Evolutionary conservation across 2,888 invertebrate species (phyloP).

Genomic region (Pyrrhosoma nymphula): DNA sequence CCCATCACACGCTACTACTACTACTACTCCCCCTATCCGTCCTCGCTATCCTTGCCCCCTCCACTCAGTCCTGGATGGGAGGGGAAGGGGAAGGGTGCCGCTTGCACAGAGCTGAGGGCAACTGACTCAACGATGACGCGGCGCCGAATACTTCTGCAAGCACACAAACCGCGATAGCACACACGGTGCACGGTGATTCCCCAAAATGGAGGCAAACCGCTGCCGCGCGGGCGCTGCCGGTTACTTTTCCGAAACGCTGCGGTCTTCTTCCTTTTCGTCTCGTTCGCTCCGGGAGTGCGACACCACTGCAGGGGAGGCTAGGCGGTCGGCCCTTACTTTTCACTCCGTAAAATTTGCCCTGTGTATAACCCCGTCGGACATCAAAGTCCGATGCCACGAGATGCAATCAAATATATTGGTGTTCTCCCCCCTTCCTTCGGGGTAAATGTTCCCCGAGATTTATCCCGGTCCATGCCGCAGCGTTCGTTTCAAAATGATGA

Average conservation of each 20-base stretch:
- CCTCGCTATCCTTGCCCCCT: not conserved
- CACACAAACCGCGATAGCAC: not conserved
- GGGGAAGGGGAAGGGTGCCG: not conserved
- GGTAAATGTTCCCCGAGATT: not conserved
- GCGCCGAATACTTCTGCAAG: not conserved
- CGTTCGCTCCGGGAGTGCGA: not conserved
- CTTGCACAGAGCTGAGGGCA: not conserved
- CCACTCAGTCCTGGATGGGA: not conserved
- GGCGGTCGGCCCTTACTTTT: not conserved
- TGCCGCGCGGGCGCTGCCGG: too few relatives aligned
- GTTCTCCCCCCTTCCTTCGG: not conserved
- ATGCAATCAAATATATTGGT: not conserved
- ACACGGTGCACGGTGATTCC: not conserved
- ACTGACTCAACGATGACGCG: not conserved
- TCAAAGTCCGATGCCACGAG: not conserved
- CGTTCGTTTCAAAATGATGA: not conserved
- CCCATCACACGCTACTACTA: not conserved
- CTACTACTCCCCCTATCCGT: not conserved
- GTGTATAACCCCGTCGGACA: not conserved
- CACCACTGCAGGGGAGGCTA: not conserved
- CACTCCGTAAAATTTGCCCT: not conserved
- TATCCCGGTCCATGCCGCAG: not conserved
- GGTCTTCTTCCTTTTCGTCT: not conserved
- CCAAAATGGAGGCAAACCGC: not conserved
- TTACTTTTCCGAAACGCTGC: not conserved